These are phyloP conservation scores for Platysternon megacephalum DNA, from an alignment of 2,113 vertebrate genomes.

Conservation along the genomic window DNA sequence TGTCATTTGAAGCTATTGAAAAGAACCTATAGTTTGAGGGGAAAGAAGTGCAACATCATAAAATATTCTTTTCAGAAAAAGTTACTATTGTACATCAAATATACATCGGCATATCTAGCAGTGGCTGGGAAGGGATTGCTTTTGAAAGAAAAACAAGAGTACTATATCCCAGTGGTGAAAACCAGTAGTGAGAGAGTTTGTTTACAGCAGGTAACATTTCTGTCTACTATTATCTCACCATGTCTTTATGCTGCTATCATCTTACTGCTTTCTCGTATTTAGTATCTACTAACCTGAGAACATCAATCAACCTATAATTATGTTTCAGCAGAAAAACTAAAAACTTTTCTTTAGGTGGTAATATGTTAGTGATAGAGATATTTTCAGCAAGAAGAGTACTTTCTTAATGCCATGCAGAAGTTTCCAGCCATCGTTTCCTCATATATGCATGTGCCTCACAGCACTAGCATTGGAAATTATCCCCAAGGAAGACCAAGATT, in stretches of 20 bases:
- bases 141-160: conserved; percentile 30
- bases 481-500: neutral
- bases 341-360: neutral
- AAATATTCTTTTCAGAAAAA: conserved; percentile 49
- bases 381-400: neutral
- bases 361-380: neutral
- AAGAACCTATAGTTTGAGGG: conserved; percentile 31
- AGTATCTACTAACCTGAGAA: conserved; percentile 3
- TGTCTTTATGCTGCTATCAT: neutral
- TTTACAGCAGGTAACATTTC: conserved; percentile 14
- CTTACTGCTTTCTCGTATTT: neutral
- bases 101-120: neutral
- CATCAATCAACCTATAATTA: neutral
- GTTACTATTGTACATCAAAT: conserved; percentile 1
- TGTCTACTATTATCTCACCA: neutral
- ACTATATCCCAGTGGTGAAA: conserved; percentile 27
- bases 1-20: conserved; percentile 59
- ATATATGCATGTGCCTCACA: neutral
- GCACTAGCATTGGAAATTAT: neutral
- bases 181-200: conserved; percentile 19
- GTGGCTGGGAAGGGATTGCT: neutral
- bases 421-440: neutral
- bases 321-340: conserved; percentile 1
- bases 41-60: conserved; percentile 32
- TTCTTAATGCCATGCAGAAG: neutral